phyloP scores from a whole-genome alignment of 2,888 invertebrate genomes.

The Acleris literana region DNA sequence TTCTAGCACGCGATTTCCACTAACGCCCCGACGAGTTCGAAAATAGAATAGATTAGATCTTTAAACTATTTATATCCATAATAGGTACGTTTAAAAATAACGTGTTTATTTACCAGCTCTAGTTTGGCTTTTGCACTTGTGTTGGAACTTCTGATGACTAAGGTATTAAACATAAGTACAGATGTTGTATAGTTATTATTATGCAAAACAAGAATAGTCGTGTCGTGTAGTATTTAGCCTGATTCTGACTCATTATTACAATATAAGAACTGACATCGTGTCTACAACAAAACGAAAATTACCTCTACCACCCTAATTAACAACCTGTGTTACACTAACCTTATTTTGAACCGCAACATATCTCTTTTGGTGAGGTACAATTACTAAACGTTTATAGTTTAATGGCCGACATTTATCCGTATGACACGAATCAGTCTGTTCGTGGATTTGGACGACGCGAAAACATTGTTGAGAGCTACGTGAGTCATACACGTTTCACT shows the following conservation, averaged over 20 bases:
- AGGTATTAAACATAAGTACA: not conserved
- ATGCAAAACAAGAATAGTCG: not conserved
- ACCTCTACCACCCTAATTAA: conserved; percentile 4
- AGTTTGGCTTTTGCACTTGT: conserved; percentile 15
- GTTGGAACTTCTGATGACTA: conserved; percentile 6
- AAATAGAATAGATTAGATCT: not conserved
- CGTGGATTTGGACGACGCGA: conserved; percentile 30
- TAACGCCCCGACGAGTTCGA: not conserved
- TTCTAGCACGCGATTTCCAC: too few species aligned
- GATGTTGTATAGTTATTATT: not conserved
- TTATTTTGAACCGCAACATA: conserved; percentile 23
- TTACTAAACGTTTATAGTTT: conserved; percentile 28
- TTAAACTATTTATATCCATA: conserved; percentile 8
- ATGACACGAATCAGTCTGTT: conserved; percentile 20
- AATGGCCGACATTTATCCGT: conserved; percentile 23
- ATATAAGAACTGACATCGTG: too few species aligned
- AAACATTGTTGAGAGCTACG: conserved; percentile 52
- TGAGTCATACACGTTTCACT: conserved; percentile 54
- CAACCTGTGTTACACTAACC: conserved; percentile 19
- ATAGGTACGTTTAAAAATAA: conserved; percentile 11
- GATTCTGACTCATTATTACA: not conserved
- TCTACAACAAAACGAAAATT: conserved; percentile 7
- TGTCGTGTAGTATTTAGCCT: not conserved
- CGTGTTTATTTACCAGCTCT: conserved; percentile 9
- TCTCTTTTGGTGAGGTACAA: conserved; percentile 12